phyloP scores from a whole-genome alignment of 2,797 vertebrate species.

The Forpus xanthops region DNA sequence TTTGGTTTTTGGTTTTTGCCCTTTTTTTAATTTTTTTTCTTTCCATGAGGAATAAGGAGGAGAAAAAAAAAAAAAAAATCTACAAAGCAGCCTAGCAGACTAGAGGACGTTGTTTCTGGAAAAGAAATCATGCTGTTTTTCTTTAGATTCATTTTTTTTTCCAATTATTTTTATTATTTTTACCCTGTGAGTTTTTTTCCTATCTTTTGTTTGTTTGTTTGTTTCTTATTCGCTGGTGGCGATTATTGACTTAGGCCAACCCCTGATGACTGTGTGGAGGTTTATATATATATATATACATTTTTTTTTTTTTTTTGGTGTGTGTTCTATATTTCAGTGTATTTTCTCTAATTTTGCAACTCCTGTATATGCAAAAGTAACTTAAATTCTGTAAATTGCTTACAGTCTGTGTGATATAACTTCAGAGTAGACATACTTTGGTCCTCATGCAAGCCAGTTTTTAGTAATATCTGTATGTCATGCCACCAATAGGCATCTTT shows the following conservation, averaged over 20 bases:
- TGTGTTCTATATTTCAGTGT: conserved; percentile 72
- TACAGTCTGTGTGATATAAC: conserved; percentile 75
- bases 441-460: conserved; percentile 71
- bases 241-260: conserved; percentile 62
- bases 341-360: conserved; percentile 77
- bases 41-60: background rate
- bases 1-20: background rate
- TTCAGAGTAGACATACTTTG: conserved; percentile 71
- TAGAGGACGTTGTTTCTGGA: background rate
- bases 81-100: background rate
- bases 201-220: background rate
- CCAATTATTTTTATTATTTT: background rate
- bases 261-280: conserved; percentile 62
- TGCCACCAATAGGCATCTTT: conserved; percentile 38
- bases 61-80: background rate
- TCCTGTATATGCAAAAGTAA: conserved; percentile 76
- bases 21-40: background rate
- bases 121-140: background rate
- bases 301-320: background rate
- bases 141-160: background rate
- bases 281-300: conserved; percentile 71
- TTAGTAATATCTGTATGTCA: conserved; percentile 70
- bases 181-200: background rate
- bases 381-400: conserved; percentile 79
- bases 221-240: conserved; percentile 49